Evolutionary conservation across 2,113 vertebrate species (phyloP).

Genomic region (Pogona vitticeps): DNA sequence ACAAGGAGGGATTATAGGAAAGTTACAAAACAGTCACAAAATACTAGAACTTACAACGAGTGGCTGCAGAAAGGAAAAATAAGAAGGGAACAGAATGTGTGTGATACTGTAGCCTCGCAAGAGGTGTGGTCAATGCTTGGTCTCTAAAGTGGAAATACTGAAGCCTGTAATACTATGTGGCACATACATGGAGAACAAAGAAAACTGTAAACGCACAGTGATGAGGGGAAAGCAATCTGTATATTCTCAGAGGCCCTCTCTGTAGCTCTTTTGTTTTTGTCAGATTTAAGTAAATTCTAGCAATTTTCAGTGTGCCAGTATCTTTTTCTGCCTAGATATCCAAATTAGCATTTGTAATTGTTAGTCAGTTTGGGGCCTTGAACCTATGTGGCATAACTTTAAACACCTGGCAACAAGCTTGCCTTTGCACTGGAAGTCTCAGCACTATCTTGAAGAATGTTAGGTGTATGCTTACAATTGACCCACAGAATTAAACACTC

Average conservation of each 20-base stretch:
- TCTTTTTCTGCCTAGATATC: too few species aligned
- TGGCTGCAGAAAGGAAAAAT: background rate
- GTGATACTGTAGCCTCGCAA: background rate
- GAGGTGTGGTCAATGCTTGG: background rate
- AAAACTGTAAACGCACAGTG: too few species aligned
- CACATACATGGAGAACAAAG: too few species aligned
- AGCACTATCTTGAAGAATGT: background rate
- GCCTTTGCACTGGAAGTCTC: background rate
- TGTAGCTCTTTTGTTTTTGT: too few species aligned
- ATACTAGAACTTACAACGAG: background rate
- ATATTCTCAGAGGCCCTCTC: too few species aligned
- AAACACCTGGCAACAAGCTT: background rate
- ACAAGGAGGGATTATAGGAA: background rate
- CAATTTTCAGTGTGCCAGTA: too few species aligned
- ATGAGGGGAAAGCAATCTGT: too few species aligned
- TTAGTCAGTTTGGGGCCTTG: background rate
- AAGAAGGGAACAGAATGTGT: background rate
- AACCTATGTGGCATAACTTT: background rate
- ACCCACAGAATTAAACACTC: background rate
- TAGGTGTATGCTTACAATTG: background rate
- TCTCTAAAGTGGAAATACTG: background rate
- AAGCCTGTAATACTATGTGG: background rate
- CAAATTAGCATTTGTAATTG: background rate
- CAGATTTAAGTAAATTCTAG: too few species aligned
- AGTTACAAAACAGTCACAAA: background rate